Percentiles rank a stretch among this genome's conserved stretches.
These are phyloP conservation scores for Dicerorhinus sumatrensis DNA, from an alignment of 2,113 vertebrate species.

Conservation along the genomic window DNA sequence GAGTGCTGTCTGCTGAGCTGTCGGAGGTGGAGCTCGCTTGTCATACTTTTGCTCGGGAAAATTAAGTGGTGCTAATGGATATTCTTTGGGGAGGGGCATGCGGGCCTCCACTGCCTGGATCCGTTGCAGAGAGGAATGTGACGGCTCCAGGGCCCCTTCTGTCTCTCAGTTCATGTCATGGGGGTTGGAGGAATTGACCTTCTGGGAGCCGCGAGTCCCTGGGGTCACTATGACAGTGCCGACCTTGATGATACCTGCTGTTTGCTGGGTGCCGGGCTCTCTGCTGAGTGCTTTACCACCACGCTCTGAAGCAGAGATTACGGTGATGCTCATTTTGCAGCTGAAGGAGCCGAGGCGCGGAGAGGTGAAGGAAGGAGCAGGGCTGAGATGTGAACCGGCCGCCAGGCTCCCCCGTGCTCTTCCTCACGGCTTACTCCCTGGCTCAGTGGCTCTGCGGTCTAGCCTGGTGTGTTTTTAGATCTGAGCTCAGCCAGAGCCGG, in stretches of 20 bases:
- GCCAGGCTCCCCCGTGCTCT: accelerated
- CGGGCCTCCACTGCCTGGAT: not conserved
- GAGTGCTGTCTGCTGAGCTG: not conserved
- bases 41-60: not conserved
- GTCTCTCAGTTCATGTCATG: accelerated
- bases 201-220: accelerated
- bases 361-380: not conserved
- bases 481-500: not conserved
- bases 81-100: too few species aligned
- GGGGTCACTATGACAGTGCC: not conserved
- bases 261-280: not conserved
- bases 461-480: not conserved
- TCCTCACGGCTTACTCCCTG: not conserved
- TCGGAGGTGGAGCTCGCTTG: too few species aligned
- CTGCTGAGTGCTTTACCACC: not conserved
- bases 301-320: not conserved
- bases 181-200: not conserved
- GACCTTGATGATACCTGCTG: not conserved
- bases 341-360: not conserved
- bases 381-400: not conserved
- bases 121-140: accelerated
- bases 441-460: not conserved
- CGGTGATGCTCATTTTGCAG: not conserved
- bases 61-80: not conserved
- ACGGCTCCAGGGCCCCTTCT: not conserved